Base-by-base conservation (phyloP, 2,797 vertebrate species). In the Anolis apletophallus region DNA sequence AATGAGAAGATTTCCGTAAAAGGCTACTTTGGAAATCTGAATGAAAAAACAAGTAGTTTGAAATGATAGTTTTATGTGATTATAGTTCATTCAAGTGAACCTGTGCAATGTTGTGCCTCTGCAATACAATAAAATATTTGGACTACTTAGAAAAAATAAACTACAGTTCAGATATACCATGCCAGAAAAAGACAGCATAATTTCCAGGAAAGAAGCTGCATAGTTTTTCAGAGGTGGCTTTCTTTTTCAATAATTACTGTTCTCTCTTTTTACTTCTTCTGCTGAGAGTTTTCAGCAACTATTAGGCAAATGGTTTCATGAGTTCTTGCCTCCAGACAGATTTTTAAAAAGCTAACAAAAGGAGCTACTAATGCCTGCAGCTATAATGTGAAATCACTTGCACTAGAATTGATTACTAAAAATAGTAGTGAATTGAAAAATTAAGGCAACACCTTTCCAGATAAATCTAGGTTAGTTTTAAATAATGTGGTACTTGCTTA, bases 311-410 rank as follows among this genome's bases (percentile, higher is more conserved):
- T 82, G 88, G 76, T 81, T 91, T 89, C 0, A 0, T 75, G 81
- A 87, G 83, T 90, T 91, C 82, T 90, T 93, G 91, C 89, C 85
- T 93, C 88, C 80, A 88, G 80, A 91, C 59, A 79, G 79, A 92
- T 90, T 93, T n/a, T 92, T 80, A 74, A 69, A 91, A 91, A 90
- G 80, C 85, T 89, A 78, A 87, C 77, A 88, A 89, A 91, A 86
- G 52, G 50, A 92, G 13, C 21, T 91, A 88, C 88, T 78, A 93
- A 72, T 89, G 74, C 81, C 76, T 83, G 91, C 86, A 76, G 71
- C 91, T 89, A 81, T 87, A 79, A 85, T 92, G 79, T 90, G 91
- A 91, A 91, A 89, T 73, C 88, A 83, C 87, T 88, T 91, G 85
- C 36, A 76, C 88, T 81, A 91, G 90, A 73, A 87, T 32, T 84